A percentile compares a stretch with the other conserved stretches of the same genome.
Evolutionary conservation across 2,888 invertebrate species (phyloP).

Genomic region (Muschampia plurimacula): DNA sequence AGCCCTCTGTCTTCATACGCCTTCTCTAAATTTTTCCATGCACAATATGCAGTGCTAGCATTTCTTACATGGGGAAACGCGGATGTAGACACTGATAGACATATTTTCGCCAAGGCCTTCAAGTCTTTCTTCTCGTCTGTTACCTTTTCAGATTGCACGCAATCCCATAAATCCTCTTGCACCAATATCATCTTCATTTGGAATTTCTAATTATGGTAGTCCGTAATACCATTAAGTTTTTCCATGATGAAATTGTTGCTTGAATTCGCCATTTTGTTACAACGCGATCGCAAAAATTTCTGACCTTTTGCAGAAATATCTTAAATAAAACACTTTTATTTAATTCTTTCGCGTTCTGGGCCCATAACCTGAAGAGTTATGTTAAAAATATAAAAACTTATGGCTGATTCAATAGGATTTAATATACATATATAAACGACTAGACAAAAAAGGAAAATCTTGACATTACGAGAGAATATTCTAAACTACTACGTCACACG

Average conservation of each 20-base stretch:
- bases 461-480: too few species aligned
- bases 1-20: neutral
- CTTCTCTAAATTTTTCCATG: slow-evolving; percentile 8
- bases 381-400: too few species aligned
- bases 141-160: neutral
- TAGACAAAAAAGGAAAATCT: too few species aligned
- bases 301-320: neutral
- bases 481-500: too few species aligned
- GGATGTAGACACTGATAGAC: neutral
- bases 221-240: neutral
- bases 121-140: neutral
- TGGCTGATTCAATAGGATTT: too few species aligned
- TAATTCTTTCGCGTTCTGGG: neutral
- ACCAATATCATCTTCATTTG: slow-evolving; percentile 4
- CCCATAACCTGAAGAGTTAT: slow-evolving; percentile 4
- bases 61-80: neutral
- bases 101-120: slow-evolving; percentile 2
- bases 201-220: neutral
- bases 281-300: neutral
- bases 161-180: slow-evolving; percentile 17
- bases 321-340: neutral
- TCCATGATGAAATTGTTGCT: slow-evolving; percentile 1
- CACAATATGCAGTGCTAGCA: neutral
- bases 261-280: neutral
- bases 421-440: too few species aligned